phyloP scores from a whole-genome alignment of 2,113 vertebrate genomes.

The Amia ocellicauda region DNA sequence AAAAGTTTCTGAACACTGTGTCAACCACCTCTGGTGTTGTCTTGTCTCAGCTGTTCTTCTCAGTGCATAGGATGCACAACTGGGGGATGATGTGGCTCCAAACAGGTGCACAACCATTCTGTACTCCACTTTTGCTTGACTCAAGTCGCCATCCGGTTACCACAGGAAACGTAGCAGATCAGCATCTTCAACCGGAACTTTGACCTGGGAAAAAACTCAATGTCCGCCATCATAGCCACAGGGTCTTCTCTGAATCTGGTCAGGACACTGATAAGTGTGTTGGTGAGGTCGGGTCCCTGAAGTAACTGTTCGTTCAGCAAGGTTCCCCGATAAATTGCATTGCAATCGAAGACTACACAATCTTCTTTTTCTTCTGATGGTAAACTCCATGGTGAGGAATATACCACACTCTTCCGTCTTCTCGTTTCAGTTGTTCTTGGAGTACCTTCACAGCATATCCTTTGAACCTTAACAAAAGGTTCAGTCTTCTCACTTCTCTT shows the following conservation, averaged over 20 bases:
- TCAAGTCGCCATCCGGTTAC: slow-evolving; percentile 18
- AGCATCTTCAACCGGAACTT: slow-evolving; percentile 9
- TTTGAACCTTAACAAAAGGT: too few species aligned
- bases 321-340: not conserved
- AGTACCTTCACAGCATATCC: slow-evolving; percentile 4
- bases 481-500: too few species aligned
- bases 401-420: slow-evolving; percentile 17
- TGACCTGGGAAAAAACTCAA: slow-evolving; percentile 25
- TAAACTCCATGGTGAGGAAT: slow-evolving; percentile 20
- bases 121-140: slow-evolving; percentile 6
- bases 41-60: slow-evolving; percentile 3
- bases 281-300: slow-evolving; percentile 11
- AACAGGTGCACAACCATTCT: slow-evolving; percentile 22
- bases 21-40: slow-evolving; percentile 1
- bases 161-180: slow-evolving; percentile 28
- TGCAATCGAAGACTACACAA: slow-evolving; percentile 17
- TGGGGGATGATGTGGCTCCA: slow-evolving; percentile 24
- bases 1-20: slow-evolving; percentile 19
- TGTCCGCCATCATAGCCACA: slow-evolving; percentile 26
- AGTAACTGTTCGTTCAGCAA: slow-evolving; percentile 12
- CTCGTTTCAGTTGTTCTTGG: not conserved
- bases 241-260: slow-evolving; percentile 17
- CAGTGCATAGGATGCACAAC: slow-evolving; percentile 23
- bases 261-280: slow-evolving; percentile 7
- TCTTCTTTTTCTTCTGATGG: slow-evolving; percentile 8